These are phyloP conservation scores for Gryllus longicercus DNA, from an alignment of 2,888 invertebrate species.

Conservation along the genomic window DNA sequence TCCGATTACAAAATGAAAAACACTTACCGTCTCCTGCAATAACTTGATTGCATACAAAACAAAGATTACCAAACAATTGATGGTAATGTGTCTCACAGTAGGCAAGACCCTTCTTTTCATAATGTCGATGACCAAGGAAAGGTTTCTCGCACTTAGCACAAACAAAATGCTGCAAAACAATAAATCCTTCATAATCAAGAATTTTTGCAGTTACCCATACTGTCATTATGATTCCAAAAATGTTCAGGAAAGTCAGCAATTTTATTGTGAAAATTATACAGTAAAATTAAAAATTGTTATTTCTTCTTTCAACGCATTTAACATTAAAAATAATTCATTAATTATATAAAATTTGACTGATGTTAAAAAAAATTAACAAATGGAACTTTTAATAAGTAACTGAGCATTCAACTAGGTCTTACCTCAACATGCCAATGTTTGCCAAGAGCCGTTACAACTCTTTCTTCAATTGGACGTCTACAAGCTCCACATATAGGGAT, in stretches of 20 bases:
- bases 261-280: neutral
- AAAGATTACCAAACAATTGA: constrained; percentile 96
- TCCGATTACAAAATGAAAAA: no score
- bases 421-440: constrained; percentile 99
- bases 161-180: constrained; percentile 82
- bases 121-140: constrained; percentile 97
- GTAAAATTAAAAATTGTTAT: constrained; percentile 20
- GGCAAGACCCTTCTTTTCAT: constrained; percentile 96
- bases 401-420: constrained; percentile 33
- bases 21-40: constrained; percentile 91
- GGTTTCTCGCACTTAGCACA: constrained; percentile 99
- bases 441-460: constrained; percentile 96
- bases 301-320: constrained; percentile 4
- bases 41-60: constrained; percentile 98
- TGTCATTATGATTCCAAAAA: constrained; percentile 28
- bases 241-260: no score
- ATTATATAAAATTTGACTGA: no score
- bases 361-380: no score
- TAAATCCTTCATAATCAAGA: neutral
- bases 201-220: no score
- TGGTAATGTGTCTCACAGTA: constrained; percentile 99
- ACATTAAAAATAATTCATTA: no score
- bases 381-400: no score
- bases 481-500: constrained; percentile 99
- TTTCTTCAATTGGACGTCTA: constrained; percentile 95